phyloP scores from a whole-genome alignment of 2,113 vertebrate genomes.

The Cinclus mexicanus region DNA sequence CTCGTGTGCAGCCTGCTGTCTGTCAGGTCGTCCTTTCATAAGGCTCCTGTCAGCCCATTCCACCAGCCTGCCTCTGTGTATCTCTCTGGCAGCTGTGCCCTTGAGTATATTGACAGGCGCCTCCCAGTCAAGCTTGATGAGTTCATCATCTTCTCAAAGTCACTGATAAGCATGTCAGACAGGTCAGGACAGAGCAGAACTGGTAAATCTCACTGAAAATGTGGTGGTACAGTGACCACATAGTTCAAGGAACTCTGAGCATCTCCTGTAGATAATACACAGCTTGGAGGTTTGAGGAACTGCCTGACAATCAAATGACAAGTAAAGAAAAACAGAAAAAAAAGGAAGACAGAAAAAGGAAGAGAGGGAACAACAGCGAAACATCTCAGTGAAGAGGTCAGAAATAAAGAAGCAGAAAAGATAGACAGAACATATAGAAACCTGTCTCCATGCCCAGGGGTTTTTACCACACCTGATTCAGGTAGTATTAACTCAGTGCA shows the following conservation, averaged over 20 bases:
- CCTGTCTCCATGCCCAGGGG: fast-evolving
- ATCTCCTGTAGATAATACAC: not conserved
- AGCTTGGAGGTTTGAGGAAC: not conserved
- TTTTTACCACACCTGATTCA: not conserved
- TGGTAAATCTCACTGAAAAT: not conserved
- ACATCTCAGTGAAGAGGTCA: not conserved
- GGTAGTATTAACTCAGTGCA: not conserved
- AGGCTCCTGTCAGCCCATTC: not conserved
- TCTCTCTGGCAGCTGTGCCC: not conserved
- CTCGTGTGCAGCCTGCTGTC: not conserved
- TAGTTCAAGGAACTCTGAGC: not conserved
- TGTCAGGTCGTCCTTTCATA: not conserved
- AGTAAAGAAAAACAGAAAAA: not conserved
- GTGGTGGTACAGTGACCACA: not conserved
- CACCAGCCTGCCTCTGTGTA: not conserved
- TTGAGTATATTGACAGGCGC: not conserved
- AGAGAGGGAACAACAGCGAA: not conserved
- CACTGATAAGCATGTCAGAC: not conserved
- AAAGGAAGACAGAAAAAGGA: not conserved
- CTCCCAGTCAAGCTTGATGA: not conserved
- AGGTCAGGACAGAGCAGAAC: not conserved
- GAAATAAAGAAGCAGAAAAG: not conserved
- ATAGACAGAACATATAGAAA: not conserved
- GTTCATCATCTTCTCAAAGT: not conserved
- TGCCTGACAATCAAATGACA: not conserved